Conservation (phyloP, 2,888 invertebrate genomes). For the Drosophila eohydei region DNA sequence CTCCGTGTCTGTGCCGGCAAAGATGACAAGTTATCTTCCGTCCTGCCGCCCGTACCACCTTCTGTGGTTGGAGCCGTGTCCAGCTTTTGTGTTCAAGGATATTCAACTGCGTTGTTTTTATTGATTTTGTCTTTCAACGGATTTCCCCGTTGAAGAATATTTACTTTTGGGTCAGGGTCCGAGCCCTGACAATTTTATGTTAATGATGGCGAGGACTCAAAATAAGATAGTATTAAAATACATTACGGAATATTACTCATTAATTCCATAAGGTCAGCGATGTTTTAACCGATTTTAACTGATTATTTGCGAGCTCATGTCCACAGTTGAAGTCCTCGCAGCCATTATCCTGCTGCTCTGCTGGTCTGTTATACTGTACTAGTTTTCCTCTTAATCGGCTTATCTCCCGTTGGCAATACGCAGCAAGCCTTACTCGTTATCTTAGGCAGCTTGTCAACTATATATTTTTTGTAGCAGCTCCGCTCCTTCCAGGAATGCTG, state of each 20-base stretch:
- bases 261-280: background rate
- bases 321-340: background rate
- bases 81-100: conserved; percentile 59
- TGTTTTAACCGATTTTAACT: background rate
- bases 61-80: background rate
- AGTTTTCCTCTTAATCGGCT: conserved; percentile 8
- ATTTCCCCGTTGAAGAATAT: conserved; percentile 15
- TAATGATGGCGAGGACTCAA: conserved; percentile 6
- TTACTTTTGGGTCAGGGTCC: background rate
- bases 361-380: background rate
- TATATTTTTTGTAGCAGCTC: background rate
- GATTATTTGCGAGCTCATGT: background rate
- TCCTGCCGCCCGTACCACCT: background rate
- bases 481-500: background rate
- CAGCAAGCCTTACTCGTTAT: background rate
- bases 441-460: background rate
- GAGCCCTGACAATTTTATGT: background rate
- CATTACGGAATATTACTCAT: background rate
- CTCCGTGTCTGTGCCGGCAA: conserved; percentile 21
- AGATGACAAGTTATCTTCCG: conserved; percentile 30
- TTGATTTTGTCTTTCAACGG: conserved; percentile 46
- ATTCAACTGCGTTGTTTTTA: conserved; percentile 50
- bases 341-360: background rate
- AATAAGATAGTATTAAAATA: background rate
- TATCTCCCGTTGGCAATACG: background rate